A percentile compares a stretch with the other conserved stretches of the same genome.
Evolutionary conservation across 2,113 vertebrate species (phyloP).

Genomic region (Neolamprologus caudopunctatus): DNA sequence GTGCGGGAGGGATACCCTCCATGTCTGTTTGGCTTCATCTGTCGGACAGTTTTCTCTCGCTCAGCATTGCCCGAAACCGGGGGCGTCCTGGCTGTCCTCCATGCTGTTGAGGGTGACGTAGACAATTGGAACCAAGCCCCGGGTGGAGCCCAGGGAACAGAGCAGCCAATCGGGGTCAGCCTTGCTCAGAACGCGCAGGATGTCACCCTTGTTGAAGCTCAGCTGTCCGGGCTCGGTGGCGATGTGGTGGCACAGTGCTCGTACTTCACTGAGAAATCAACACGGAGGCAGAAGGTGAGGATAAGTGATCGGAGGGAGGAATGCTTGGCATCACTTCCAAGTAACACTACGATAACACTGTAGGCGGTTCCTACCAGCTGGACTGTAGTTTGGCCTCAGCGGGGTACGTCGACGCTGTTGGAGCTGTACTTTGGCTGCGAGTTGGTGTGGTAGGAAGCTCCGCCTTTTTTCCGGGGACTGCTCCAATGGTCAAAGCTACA

Average conservation of each 20-base stretch:
- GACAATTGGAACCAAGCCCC: constrained; percentile 85
- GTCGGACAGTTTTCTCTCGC: background rate
- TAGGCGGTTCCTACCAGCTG: constrained; percentile 19
- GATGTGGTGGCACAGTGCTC: constrained; percentile 86
- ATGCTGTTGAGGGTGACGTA: constrained; percentile 74
- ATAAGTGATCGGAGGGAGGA: background rate
- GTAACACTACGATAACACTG: fast-evolving
- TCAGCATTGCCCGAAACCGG: background rate
- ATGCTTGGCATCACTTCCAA: background rate
- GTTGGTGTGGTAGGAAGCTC: background rate
- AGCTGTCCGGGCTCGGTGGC: constrained; percentile 86
- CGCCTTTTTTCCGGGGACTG: constrained; percentile 71
- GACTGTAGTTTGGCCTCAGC: constrained; percentile 4
- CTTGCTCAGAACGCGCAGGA: constrained; percentile 76
- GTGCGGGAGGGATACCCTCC: background rate
- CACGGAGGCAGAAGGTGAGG: background rate
- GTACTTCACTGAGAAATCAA: constrained; percentile 74
- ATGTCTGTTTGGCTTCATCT: background rate
- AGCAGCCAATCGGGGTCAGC: constrained; percentile 84
- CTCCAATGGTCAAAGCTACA: constrained; percentile 80
- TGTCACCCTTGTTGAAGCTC: constrained; percentile 89
- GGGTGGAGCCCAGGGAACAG: constrained; percentile 74
- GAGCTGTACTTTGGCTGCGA: background rate
- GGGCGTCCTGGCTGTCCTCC: constrained; percentile 48
- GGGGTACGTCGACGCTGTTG: background rate